Base-by-base conservation (phyloP, 2,797 vertebrate genomes). In the Florisuga fusca region DNA sequence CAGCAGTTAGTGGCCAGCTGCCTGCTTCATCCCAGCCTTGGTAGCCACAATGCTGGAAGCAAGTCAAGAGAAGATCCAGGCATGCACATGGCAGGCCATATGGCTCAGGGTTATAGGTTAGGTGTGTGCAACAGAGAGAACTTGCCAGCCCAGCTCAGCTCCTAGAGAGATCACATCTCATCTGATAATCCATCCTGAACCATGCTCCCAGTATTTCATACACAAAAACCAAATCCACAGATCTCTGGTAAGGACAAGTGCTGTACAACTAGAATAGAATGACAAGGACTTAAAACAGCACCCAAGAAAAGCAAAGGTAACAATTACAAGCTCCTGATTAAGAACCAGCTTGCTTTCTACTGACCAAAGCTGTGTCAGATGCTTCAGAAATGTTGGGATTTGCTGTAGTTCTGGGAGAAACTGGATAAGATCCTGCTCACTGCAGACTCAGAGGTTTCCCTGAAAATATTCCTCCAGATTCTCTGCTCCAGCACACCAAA, bases 1-100 rank as follows among this genome's bases (percentile, higher is more conserved):
- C 80, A 96, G 91, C 82, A 90, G 91, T 29, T 9, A 51, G 73
- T 51, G 86, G 91, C 87, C 94, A 95, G 91, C 94, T 95, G 94
- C 89, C 61, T 68, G 41, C 78, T 78, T 34, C 87, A 50, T 21
- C 82, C 16, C 82, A 83, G 16, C 79, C 69, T 10, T 38, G 77
- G 92, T 76, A 75, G 77, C 91, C 67, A 78, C 73, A 6, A 2
- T 66, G 87, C 92, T 91, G 95, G 94, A 92, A 84, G 57, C 31
- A n/a, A 94, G 66, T 64, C 89, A 85, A 72, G 95, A 61, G 68
- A 62, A 94, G 84, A 53, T 4, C 15, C 31, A 63, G 68, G 88
- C 57, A 0, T 15, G 29, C 89, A 93, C 85, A 75, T 33, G 80
- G 83, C 80, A 91, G 67, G 50, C 87, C 94, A 93, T 68, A 92